Evolutionary conservation across 1,140 invertebrate genomes (phyloP), one percentile per base, ranked within the genome.

Genomic region (Anthonomus grandis): DNA sequence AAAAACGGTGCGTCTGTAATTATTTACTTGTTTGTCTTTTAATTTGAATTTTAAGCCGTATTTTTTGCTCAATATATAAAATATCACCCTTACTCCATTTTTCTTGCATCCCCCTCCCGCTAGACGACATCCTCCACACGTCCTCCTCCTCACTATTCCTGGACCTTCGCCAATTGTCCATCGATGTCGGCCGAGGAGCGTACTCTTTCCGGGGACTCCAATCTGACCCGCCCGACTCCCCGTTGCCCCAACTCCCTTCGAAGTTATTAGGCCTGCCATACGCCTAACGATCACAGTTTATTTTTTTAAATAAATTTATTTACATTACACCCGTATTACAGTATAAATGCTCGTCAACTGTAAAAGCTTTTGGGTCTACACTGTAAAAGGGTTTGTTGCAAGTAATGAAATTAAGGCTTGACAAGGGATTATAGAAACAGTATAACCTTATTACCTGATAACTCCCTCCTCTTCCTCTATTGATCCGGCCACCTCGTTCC

Each of bases 131-230:
- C 56, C 83, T 76, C 84, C 84, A 85, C 12, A 78, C 81, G 23
- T 83, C 82, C 2, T 83, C 81, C 9, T 85, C 82, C 62, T 84
- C 78, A 56, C 77, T 75, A 63, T 75, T 72, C 51, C 70, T 60
- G 45, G 82, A 72, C 60, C 83, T 70, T 62, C 83, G 70, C 83
- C 83, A 83, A 71, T 84, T 84, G 60, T 80, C 83, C 69, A 79
- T 79, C 73, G 79, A 78, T 8, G 75, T 63, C 24, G 78, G 76
- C 57, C 79, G 65, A 39, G 71, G n/a, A 77, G 77, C 56, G 23
- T 79, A 76, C 44, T 84, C 86, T 62, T 83, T 84, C 39, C 83
- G 73, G 2, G 82, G 83, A 52, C 79, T 82, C 82, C 83, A 84
- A 45, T 84, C 81, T 2, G 74, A 70, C n/a, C n/a, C n/a, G n/a